Percentiles rank a stretch among this genome's conserved stretches.
Evolutionary conservation across 1,140 invertebrate genomes (phyloP).

Genomic region (Steinernema khuongi): DNA sequence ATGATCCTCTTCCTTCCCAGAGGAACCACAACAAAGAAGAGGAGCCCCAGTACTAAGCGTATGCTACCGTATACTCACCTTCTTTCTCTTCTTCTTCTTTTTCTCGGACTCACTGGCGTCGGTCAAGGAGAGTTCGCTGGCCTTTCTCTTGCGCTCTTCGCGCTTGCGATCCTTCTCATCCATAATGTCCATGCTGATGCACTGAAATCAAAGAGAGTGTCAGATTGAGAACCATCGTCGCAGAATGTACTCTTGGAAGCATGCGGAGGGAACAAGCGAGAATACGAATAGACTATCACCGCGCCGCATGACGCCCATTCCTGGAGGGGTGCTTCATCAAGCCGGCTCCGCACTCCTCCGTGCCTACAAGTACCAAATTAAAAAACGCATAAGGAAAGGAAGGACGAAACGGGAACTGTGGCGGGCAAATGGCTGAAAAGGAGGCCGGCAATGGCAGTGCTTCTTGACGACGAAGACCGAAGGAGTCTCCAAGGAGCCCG

Average conservation of each 20-base stretch:
- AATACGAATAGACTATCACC: neutral
- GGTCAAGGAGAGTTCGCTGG: neutral
- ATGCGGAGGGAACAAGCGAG: neutral
- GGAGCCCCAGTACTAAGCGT: too few species aligned
- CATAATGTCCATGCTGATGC: neutral
- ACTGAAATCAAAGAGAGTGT: neutral
- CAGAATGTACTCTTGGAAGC: neutral
- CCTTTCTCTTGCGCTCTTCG: neutral
- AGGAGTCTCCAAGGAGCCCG: too few species aligned
- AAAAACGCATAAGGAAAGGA: neutral
- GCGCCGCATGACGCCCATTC: constrained; percentile 1
- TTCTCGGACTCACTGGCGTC: neutral
- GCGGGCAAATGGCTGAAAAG: too few species aligned
- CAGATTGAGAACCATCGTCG: neutral
- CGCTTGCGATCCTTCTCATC: neutral
- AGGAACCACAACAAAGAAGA: neutral
- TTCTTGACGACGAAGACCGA: too few species aligned
- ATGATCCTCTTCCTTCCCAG: neutral
- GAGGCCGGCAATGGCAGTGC: too few species aligned
- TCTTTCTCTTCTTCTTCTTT: neutral
- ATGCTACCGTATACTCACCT: too few species aligned
- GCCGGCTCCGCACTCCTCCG: constrained; percentile 4
- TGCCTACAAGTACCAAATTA: neutral
- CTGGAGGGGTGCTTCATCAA: constrained; percentile 11
- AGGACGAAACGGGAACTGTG: neutral